Conservation (phyloP, 2,113 vertebrate species). For the Phalacrocorax carbo region DNA sequence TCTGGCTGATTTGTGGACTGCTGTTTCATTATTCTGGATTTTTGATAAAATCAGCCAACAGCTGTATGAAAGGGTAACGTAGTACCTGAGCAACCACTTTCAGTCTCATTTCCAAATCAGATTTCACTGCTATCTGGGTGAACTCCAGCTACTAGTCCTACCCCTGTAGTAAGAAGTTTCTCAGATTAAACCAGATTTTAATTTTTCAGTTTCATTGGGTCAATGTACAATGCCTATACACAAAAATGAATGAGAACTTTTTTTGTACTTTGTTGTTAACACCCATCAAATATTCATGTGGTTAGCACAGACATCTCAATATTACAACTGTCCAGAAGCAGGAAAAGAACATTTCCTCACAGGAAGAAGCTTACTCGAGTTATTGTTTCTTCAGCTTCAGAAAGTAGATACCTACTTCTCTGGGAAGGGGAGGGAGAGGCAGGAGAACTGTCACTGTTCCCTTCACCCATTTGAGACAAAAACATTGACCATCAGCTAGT, state of each 20-base stretch:
- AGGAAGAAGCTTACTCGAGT: background rate
- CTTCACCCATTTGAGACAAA: constrained; percentile 29
- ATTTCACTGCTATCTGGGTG: background rate
- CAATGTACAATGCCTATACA: rapidly evolving
- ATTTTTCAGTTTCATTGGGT: background rate
- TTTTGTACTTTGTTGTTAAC: background rate
- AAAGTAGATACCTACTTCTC: background rate
- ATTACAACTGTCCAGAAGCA: background rate
- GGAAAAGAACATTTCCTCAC: background rate
- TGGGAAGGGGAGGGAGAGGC: background rate
- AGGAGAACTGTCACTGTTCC: constrained; percentile 16
- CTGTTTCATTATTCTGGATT: background rate
- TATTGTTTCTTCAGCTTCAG: background rate
- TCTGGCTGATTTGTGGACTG: background rate
- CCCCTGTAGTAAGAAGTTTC: background rate
- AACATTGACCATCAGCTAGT: constrained; percentile 52
- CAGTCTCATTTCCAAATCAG: background rate
- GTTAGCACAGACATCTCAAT: background rate
- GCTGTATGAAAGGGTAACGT: background rate
- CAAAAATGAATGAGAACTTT: rapidly evolving
- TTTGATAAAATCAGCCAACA: background rate
- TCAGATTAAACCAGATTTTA: background rate
- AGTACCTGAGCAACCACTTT: background rate
- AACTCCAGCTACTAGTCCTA: too few species aligned
- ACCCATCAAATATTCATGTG: constrained; percentile 9